Base-by-base conservation (phyloP, 2,113 vertebrate genomes). In the Oryzias woworae region DNA sequence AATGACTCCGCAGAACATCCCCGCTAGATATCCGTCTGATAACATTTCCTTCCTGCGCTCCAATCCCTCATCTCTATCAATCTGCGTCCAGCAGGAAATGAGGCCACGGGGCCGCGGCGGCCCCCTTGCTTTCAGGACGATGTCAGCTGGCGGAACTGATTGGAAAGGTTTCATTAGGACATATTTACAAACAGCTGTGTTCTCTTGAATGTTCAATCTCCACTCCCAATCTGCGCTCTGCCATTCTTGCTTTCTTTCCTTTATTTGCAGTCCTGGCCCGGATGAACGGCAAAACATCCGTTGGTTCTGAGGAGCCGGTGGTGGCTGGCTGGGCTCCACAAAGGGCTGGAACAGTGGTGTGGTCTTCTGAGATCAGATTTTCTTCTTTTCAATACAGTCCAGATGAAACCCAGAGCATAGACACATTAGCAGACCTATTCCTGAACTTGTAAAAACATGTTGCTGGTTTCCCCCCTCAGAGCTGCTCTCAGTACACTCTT, bases 61-160 rank as follows among this genome's bases (percentile, higher is more conserved):
- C 17, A 0, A 71, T 59, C 51, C 52, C 41, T 75, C 72, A 73
- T 80, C 42, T 58, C 44, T 65, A 45, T 73, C 55, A 46, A 65
- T 84, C 73, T 48, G 67, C 20, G 28, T 59, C 50, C 10, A 51
- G 51, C 80, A 83, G 85, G 84, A 86, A 87, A 87, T 85, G 59
- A 86, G 71, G 74, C 14, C 45, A 60, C 26, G 26, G 26, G 7
- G 26, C 26, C 26, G 12, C 36, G 12, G 36, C 36, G 1, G 36
- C 53, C 47, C 36, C 18, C 51, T 4, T 42, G 47, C 57, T 65
- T 56, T 24, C 20, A 22, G 57, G 51, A 48, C 53, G 56, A 44
- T 68, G 58, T 73, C 43, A 15, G 41, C n/a, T n/a, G 14, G 7
- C 41, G 12, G 26, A 53, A 58, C 36, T 23, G 60, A 82, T 53